These are phyloP conservation scores for Silurus glanis DNA, from an alignment of 2,113 vertebrate genomes.

Conservation along the genomic window DNA sequence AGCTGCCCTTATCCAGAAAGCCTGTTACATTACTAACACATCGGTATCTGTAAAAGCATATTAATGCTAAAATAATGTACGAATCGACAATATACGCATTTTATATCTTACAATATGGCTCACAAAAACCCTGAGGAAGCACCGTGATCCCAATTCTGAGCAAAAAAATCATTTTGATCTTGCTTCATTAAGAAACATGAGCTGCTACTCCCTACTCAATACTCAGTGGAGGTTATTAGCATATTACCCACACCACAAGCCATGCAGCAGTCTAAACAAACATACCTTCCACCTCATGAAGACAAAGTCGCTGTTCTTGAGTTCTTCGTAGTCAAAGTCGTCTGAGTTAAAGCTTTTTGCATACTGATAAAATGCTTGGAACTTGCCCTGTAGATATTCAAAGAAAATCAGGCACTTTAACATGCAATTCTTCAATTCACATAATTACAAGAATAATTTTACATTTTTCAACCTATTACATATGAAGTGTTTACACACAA, in stretches of 20 bases:
- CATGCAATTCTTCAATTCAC: neutral
- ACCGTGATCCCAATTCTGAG: neutral
- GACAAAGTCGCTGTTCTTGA: slow-evolving; percentile 93
- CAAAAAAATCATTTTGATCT: neutral
- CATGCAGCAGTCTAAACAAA: slow-evolving; percentile 55
- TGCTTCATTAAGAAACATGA: neutral
- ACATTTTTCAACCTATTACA: neutral
- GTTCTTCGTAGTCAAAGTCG: slow-evolving; percentile 92
- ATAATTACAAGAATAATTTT: neutral
- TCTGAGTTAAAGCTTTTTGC: slow-evolving; percentile 97
- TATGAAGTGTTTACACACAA: neutral
- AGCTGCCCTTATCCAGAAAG: neutral
- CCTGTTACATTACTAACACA: neutral
- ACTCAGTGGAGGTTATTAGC: neutral
- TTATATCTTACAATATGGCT: neutral
- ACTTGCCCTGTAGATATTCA: slow-evolving; percentile 84
- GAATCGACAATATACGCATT: neutral
- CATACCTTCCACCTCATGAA: slow-evolving; percentile 99
- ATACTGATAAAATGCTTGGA: slow-evolving; percentile 96
- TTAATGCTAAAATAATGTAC: neutral
- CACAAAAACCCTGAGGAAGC: neutral
- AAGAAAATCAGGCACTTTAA: neutral
- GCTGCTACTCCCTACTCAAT: neutral
- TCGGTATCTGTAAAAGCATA: neutral
- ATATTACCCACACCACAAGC: neutral